Evolutionary conservation across 23 tunicate species (phyloP).

Genomic region (Trididemnum clinides): DNA sequence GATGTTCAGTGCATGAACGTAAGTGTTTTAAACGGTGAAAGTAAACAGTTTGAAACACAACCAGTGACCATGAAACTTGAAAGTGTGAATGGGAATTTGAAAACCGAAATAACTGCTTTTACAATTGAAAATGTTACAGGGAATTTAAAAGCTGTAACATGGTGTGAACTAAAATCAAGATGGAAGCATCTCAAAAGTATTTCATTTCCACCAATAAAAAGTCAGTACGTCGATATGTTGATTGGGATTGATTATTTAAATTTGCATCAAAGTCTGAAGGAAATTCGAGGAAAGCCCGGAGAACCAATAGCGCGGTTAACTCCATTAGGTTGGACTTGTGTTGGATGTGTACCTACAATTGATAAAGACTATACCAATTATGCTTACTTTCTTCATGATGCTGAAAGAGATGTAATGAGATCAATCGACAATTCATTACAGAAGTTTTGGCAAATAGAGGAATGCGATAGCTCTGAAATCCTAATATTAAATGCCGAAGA

Average conservation of each 20-base stretch:
- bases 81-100: neutral
- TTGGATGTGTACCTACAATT: neutral
- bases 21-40: neutral
- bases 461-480: neutral
- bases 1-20: neutral
- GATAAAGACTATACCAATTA: neutral
- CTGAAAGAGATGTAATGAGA: neutral
- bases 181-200: neutral
- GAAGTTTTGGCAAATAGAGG: conserved; percentile 5
- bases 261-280: neutral
- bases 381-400: neutral
- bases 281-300: conserved; percentile 7
- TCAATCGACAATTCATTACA: neutral
- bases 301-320: neutral
- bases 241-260: neutral
- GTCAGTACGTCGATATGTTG: neutral
- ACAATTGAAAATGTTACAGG: neutral
- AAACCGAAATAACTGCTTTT: neutral
- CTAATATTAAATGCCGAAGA: neutral
- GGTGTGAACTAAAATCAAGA: neutral
- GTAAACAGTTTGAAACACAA: conserved; percentile 1
- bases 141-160: neutral
- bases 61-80: neutral
- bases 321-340: conserved; percentile 2
- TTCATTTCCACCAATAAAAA: neutral